A percentile compares a stretch with the other conserved stretches of the same genome.
Conservation (phyloP, 2,888 invertebrate genomes). For the Rapana venosa region DNA sequence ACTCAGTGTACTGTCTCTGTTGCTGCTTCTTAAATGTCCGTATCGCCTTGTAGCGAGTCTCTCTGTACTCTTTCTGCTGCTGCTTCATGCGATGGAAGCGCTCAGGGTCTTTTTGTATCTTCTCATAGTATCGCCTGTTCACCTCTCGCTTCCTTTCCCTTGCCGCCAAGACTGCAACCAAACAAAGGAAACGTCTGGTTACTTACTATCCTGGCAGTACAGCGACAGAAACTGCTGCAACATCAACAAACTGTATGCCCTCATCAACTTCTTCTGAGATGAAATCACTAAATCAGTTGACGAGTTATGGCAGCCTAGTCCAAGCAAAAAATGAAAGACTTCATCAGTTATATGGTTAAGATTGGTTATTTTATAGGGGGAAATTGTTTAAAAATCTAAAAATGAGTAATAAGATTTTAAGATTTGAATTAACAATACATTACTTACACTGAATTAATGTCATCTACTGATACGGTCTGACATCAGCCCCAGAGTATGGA, state of each 20-base stretch:
- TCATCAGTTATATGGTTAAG: too few species aligned
- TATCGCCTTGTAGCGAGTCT: background rate
- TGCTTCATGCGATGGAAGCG: conserved; percentile 28
- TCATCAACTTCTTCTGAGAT: too few species aligned
- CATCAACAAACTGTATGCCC: background rate
- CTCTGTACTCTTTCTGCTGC: conserved; percentile 25
- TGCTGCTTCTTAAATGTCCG: background rate
- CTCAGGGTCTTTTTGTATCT: conserved; percentile 5
- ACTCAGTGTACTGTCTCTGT: background rate
- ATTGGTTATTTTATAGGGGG: too few species aligned
- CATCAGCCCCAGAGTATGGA: too few species aligned
- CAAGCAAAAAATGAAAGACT: too few species aligned
- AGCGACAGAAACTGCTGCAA: background rate
- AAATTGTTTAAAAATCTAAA: too few species aligned
- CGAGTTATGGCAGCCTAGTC: too few species aligned
- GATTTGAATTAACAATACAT: too few species aligned
- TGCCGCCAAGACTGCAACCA: conserved; percentile 15
- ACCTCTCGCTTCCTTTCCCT: conserved; percentile 12
- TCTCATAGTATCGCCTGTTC: conserved; percentile 32
- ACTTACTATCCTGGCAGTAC: background rate
- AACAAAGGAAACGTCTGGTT: background rate
- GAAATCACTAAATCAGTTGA: too few species aligned
- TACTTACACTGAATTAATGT: too few species aligned
- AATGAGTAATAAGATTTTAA: too few species aligned
- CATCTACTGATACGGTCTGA: too few species aligned